These are phyloP conservation scores for Acridotheres tristis DNA, from an alignment of 2,797 vertebrate genomes.

Conservation along the genomic window DNA sequence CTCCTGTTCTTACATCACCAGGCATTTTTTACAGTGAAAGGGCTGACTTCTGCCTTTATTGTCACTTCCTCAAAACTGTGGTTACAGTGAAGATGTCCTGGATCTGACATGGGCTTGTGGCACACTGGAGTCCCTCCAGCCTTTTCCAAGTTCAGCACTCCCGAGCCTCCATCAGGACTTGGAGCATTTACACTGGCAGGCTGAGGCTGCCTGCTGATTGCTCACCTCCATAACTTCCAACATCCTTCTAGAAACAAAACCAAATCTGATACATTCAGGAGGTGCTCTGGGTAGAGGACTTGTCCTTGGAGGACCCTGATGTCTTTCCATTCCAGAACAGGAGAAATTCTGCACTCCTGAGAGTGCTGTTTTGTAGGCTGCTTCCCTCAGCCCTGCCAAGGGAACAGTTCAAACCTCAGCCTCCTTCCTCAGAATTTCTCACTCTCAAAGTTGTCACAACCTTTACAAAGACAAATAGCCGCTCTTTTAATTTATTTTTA, in stretches of 20 bases:
- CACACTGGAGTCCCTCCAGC: background rate
- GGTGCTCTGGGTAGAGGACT: background rate
- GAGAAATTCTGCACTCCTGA: background rate
- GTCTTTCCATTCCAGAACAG: background rate
- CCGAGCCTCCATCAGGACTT: rapidly evolving
- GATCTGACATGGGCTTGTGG: background rate
- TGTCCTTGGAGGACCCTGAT: background rate
- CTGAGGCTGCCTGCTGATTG: background rate
- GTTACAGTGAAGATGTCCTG: background rate
- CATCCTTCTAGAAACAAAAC: background rate
- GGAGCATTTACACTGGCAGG: background rate
- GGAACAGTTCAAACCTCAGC: background rate
- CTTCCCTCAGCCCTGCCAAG: background rate
- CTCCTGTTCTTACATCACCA: background rate
- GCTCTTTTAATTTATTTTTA: background rate
- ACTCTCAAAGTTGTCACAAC: background rate
- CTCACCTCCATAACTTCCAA: background rate
- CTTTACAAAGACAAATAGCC: background rate
- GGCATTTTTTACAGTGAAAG: background rate
- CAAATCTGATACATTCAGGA: background rate
- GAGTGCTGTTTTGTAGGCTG: background rate
- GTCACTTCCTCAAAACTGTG: background rate
- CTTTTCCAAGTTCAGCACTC: background rate
- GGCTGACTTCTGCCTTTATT: background rate
- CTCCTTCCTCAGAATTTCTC: background rate